Evolutionary conservation across 1,140 invertebrate genomes (phyloP).

Genomic region (Babylonia areolata): DNA sequence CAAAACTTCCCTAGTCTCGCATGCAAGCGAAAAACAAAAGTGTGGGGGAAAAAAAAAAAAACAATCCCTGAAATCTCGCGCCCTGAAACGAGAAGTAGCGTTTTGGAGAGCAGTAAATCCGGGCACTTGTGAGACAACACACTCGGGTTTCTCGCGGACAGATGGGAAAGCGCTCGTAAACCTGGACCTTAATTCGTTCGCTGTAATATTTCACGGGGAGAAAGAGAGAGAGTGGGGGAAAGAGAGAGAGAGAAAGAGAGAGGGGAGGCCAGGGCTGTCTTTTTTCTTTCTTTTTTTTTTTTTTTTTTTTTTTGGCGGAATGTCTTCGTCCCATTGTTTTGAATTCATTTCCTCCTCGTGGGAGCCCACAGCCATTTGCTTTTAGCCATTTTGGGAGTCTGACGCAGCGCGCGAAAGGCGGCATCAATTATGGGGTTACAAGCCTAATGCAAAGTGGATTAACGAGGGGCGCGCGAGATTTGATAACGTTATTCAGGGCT

Average conservation of each 20-base stretch:
- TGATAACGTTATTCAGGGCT: slow-evolving; percentile 15
- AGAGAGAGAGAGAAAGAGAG: no score
- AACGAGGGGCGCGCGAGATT: background rate
- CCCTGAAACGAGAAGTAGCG: slow-evolving; percentile 11
- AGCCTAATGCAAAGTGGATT: slow-evolving; percentile 22
- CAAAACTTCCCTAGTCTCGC: background rate
- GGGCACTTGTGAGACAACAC: slow-evolving; percentile 2
- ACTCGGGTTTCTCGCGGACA: background rate
- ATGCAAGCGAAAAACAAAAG: no score
- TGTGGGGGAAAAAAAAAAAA: no score
- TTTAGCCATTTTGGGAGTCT: background rate
- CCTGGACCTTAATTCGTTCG: background rate
- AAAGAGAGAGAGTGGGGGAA: no score
- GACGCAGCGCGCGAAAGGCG: background rate
- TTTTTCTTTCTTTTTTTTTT: no score
- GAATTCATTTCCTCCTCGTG: background rate
- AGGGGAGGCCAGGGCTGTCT: no score
- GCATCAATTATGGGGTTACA: slow-evolving; percentile 18
- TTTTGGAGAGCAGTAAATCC: background rate
- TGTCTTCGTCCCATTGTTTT: background rate
- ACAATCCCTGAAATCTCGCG: background rate
- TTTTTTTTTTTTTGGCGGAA: no score
- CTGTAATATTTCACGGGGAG: background rate
- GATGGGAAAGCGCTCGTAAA: background rate
- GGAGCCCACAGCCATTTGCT: no score